Percentiles rank a stretch among this genome's conserved stretches.
These are phyloP conservation scores for Xestoiulus laeticollis DNA, from an alignment of 2,888 invertebrate species.

Conservation along the genomic window DNA sequence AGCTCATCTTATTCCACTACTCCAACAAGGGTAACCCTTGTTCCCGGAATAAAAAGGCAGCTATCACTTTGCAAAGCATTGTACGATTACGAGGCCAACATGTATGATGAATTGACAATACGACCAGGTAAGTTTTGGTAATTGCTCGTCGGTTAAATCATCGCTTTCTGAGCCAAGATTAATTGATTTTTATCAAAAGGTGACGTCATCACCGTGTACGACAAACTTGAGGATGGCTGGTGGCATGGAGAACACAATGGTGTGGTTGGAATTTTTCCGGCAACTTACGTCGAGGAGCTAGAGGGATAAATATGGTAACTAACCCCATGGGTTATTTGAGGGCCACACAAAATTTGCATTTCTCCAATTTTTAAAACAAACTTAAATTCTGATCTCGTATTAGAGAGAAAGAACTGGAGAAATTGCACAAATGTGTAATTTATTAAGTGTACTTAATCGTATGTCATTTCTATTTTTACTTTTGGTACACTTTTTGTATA, in stretches of 20 bases:
- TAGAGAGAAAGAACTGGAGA: no score
- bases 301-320: conserved; percentile 15
- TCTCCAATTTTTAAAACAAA: background rate
- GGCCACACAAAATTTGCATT: background rate
- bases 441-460: background rate
- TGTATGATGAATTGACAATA: conserved; percentile 85
- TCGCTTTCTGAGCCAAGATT: background rate
- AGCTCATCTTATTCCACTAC: conserved; percentile 60
- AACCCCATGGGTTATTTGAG: background rate
- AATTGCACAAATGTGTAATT: conserved; percentile 2
- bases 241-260: conserved; percentile 91
- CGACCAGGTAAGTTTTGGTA: conserved; percentile 69
- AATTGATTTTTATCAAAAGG: conserved; percentile 67
- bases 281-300: conserved; percentile 90
- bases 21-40: conserved; percentile 44
- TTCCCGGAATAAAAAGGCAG: conserved; percentile 49
- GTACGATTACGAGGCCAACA: conserved; percentile 86
- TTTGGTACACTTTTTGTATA: conserved; percentile 28
- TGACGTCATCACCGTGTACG: conserved; percentile 86
- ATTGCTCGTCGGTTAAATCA: background rate
- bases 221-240: conserved; percentile 93
- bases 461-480: background rate
- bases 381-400: no score
- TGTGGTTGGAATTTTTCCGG: conserved; percentile 89
- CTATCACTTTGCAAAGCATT: conserved; percentile 75